Conservation (phyloP, 2,113 vertebrate genomes). For the Baryphthengus martii region DNA sequence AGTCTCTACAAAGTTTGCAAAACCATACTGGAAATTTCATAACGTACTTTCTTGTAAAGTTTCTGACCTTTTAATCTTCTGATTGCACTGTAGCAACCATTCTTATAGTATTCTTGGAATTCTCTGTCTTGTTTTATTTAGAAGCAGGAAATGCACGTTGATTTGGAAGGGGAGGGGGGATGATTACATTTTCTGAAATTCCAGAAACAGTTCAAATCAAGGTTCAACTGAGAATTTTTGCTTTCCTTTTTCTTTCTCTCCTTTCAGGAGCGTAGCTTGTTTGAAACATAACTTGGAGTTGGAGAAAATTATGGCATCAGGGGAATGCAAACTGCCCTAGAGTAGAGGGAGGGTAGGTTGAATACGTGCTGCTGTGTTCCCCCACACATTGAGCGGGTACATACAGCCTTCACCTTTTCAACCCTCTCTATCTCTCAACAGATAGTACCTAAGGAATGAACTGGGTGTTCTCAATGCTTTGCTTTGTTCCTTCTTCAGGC, state of each 20-base stretch:
- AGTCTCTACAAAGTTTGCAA: background rate
- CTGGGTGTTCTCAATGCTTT: background rate
- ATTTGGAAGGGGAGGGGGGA: background rate
- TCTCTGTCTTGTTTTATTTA: constrained; percentile 30
- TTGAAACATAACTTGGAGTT: background rate
- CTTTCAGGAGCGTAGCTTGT: background rate
- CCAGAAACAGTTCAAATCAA: background rate
- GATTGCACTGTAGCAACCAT: background rate
- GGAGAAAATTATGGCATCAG: background rate
- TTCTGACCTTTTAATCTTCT: constrained; percentile 13
- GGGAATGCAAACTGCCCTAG: background rate
- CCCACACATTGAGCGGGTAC: background rate
- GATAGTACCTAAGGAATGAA: background rate
- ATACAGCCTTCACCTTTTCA: background rate
- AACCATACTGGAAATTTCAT: constrained; percentile 9
- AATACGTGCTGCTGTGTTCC: background rate
- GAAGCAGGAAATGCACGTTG: background rate
- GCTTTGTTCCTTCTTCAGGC: background rate
- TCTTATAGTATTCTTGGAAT: constrained; percentile 18
- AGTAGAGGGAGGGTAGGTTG: background rate
- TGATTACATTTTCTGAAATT: background rate
- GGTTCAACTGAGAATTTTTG: background rate
- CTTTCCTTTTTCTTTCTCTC: background rate
- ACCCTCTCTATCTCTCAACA: background rate
- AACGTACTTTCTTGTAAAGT: background rate